These are phyloP conservation scores for Drosophila quinaria DNA, from an alignment of 2,888 invertebrate species.

Conservation along the genomic window DNA sequence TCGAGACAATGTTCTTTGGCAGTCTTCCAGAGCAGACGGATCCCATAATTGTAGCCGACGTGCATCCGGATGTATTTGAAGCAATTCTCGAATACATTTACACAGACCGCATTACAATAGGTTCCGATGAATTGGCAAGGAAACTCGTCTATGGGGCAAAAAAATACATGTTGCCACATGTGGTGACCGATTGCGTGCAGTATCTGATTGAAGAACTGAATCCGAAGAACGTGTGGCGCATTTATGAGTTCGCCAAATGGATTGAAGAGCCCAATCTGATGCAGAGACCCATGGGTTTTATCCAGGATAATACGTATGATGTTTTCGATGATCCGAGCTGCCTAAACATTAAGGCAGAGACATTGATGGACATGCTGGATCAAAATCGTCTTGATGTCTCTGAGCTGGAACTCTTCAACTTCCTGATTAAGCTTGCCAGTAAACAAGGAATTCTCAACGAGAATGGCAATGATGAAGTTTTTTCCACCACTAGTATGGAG, in stretches of 20 bases:
- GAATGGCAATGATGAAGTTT: slow-evolving; percentile 40
- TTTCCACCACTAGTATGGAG: too few relatives aligned
- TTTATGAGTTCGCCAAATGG: slow-evolving; percentile 93
- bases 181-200: slow-evolving; percentile 93
- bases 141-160: slow-evolving; percentile 95
- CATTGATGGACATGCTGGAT: too few relatives aligned
- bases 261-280: slow-evolving; percentile 93
- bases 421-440: slow-evolving; percentile 88
- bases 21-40: slow-evolving; percentile 92
- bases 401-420: too few relatives aligned
- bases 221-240: slow-evolving; percentile 93
- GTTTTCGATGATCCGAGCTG: slow-evolving; percentile 91
- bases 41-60: slow-evolving; percentile 92
- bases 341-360: slow-evolving; percentile 91
- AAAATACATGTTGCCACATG: slow-evolving; percentile 94
- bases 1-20: slow-evolving; percentile 95
- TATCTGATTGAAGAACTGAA: slow-evolving; percentile 90
- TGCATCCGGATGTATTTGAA: slow-evolving; percentile 94
- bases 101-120: slow-evolving; percentile 92
- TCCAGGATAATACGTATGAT: slow-evolving; percentile 91
- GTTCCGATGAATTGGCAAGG: slow-evolving; percentile 92
- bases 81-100: slow-evolving; percentile 94
- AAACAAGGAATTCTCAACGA: slow-evolving; percentile 86
- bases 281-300: slow-evolving; percentile 93
- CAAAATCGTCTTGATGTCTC: too few relatives aligned